phyloP scores from a whole-genome alignment of 1,140 invertebrate genomes.

The Pseudomyrmex gracilis region DNA sequence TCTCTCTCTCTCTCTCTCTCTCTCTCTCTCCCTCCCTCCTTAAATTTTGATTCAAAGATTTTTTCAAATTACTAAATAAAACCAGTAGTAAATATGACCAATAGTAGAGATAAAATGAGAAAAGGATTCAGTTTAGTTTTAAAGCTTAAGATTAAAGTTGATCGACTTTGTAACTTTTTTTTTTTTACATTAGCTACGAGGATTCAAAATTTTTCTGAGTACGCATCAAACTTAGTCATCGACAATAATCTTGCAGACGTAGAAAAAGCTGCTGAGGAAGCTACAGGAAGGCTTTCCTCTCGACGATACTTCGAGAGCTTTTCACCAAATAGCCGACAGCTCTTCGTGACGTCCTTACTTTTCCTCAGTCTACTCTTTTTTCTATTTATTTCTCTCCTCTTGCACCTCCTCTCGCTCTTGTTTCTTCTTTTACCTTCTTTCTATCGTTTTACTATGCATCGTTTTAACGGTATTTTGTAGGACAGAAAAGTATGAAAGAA shows the following conservation, averaged over 20 bases:
- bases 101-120: neutral
- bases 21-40: too few species aligned
- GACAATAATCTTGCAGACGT: constrained; percentile 1
- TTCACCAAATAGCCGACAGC: constrained; percentile 57
- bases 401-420: neutral
- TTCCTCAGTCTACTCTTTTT: constrained; percentile 7
- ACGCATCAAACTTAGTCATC: constrained; percentile 31
- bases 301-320: constrained; percentile 57
- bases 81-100: neutral
- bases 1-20: too few species aligned
- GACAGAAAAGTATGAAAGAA: neutral
- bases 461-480: constrained; percentile 23
- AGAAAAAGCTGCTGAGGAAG: constrained; percentile 56
- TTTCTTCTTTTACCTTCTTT: neutral
- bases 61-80: too few species aligned
- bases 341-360: constrained; percentile 45
- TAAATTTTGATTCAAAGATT: too few species aligned
- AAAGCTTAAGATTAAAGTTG: neutral
- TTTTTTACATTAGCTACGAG: constrained; percentile 41
- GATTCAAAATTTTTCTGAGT: constrained; percentile 17
- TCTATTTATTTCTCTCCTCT: constrained; percentile 31
- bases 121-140: too few species aligned
- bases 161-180: constrained; percentile 15
- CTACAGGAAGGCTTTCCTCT: constrained; percentile 52
- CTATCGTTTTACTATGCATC: constrained; percentile 13